phyloP scores from a whole-genome alignment of 2,888 invertebrate genomes.

The Philopedon plagiatum region DNA sequence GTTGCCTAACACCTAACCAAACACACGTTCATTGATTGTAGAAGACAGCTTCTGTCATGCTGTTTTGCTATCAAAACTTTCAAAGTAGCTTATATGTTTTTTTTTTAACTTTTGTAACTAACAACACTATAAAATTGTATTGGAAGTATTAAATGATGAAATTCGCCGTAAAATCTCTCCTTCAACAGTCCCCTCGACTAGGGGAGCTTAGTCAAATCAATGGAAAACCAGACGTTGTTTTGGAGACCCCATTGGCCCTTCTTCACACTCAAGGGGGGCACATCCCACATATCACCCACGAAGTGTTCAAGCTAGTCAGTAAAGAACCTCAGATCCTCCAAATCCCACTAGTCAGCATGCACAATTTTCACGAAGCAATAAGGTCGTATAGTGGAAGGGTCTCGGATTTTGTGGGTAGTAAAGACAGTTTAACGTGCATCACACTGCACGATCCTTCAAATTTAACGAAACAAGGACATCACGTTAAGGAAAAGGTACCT shows the following conservation, averaged over 20 bases:
- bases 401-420: constrained; percentile 77
- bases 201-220: constrained; percentile 76
- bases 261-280: constrained; percentile 86
- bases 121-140: neutral
- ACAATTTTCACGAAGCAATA: constrained; percentile 73
- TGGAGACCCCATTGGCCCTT: constrained; percentile 84
- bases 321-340: constrained; percentile 76
- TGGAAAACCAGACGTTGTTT: constrained; percentile 71
- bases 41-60: neutral
- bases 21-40: constrained; percentile 1
- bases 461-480: constrained; percentile 78
- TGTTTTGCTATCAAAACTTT: constrained; percentile 7
- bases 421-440: constrained; percentile 70
- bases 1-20: too few relatives aligned
- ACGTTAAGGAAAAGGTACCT: constrained; percentile 79
- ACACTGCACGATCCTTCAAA: constrained; percentile 82
- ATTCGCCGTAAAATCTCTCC: constrained; percentile 75
- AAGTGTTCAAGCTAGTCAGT: constrained; percentile 79
- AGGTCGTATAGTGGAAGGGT: constrained; percentile 77
- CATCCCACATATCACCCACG: constrained; percentile 85
- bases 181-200: constrained; percentile 76
- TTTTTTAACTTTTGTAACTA: constrained; percentile 7
- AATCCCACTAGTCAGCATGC: constrained; percentile 80
- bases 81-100: neutral
- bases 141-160: constrained; percentile 73